Evolutionary conservation across 1,140 invertebrate genomes (phyloP).

Genomic region (Cherax destructor): DNA sequence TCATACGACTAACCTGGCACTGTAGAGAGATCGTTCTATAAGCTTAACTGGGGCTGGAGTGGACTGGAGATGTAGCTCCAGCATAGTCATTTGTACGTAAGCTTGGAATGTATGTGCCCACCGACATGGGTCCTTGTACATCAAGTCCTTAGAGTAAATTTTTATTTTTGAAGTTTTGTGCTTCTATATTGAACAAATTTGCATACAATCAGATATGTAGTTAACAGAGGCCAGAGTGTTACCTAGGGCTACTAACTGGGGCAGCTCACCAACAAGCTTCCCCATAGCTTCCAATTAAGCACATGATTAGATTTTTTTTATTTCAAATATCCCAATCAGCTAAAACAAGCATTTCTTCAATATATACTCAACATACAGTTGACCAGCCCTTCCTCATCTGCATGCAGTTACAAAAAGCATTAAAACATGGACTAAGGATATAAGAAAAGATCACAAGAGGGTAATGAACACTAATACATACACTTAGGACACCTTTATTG

Average conservation of each 20-base stretch:
- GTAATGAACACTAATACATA: no score
- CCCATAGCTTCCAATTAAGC: no score
- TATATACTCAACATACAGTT: no score
- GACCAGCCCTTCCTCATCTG: no score
- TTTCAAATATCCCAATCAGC: no score
- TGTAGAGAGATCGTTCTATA: conserved; percentile 49
- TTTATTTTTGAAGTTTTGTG: neutral
- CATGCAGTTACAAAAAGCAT: no score
- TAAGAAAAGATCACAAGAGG: no score
- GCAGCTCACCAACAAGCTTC: neutral
- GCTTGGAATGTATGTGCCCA: conserved; percentile 92
- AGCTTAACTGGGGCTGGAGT: conserved; percentile 41
- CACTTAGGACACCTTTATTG: no score
- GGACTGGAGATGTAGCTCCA: conserved; percentile 53
- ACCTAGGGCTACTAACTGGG: neutral
- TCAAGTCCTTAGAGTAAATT: conserved; percentile 81
- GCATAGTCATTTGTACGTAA: conserved; percentile 92
- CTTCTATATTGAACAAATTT: neutral
- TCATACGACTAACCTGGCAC: conserved; percentile 30
- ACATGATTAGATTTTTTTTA: no score
- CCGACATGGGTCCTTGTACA: conserved; percentile 88
- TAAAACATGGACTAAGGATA: no score
- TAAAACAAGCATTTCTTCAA: no score
- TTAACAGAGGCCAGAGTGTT: neutral
- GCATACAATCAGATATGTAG: neutral